Conservation (phyloP, 2,113 vertebrate genomes). For the Paratilapia polleni region DNA sequence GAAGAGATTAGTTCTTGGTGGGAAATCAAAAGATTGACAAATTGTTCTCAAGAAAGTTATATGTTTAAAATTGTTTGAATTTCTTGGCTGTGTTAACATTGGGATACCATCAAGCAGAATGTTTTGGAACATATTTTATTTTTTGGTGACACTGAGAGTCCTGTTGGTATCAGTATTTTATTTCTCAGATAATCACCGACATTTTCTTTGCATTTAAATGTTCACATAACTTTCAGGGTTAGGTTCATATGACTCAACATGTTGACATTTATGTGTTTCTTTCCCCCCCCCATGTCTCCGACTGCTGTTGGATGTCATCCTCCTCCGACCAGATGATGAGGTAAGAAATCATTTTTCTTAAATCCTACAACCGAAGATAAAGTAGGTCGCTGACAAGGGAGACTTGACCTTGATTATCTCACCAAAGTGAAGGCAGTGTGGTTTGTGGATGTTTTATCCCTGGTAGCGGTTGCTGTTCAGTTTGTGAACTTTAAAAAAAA, state of each 20-base stretch:
- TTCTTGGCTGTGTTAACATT: not conserved
- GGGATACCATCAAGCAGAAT: not conserved
- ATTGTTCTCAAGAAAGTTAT: not conserved
- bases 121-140: not conserved
- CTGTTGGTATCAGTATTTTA: not conserved
- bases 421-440: slow-evolving; percentile 22
- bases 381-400: slow-evolving; percentile 29
- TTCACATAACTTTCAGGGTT: not conserved
- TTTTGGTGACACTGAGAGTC: not conserved
- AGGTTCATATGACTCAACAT: not conserved
- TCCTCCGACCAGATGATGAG: slow-evolving; percentile 78
- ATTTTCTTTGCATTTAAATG: not conserved
- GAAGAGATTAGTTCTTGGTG: too few relatives aligned
- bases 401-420: slow-evolving; percentile 31
- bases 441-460: slow-evolving; percentile 35
- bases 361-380: slow-evolving; percentile 1
- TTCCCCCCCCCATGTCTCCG: slow-evolving; percentile 37
- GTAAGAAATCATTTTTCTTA: slow-evolving; percentile 72
- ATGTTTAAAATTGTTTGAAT: not conserved
- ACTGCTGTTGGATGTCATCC: slow-evolving; percentile 26
- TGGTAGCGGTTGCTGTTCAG: not conserved
- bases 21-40: too few relatives aligned
- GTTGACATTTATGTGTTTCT: slow-evolving; percentile 35
- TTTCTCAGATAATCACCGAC: not conserved
- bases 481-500: not conserved